Base-by-base conservation (phyloP, 2,113 vertebrate species). In the Limanda limanda region DNA sequence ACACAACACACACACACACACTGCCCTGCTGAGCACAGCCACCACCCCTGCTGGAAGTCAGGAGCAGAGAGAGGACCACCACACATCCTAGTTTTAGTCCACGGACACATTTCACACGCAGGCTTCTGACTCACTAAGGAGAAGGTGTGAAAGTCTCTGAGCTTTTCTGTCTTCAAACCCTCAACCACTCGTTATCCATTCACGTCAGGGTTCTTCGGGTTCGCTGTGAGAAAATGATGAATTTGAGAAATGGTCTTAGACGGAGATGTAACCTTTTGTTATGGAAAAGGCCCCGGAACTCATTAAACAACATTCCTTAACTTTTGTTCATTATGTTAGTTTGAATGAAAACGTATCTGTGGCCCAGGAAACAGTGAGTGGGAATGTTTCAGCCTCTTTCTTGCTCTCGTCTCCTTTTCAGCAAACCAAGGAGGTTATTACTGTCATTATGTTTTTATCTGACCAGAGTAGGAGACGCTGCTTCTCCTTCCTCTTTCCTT, bases 271-370 rank as follows among this genome's bases (percentile, higher is more conserved):
- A 45, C 42, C 42, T 45, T 31, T 45, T 15, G 35, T 37, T 37
- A 37, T 10, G 35, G 10, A 10, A 10, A 37, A 37, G 9, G 35
- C 35, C 35, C 35, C 8, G 9, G 35, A 37, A 45, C 11, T n/a
- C 65, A 47, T 23, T 14, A 21, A 62, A 23, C 4, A 24, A 68
- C 76, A 76, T 83, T 81, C 74, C 74, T 62, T 31, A 31, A 31
- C 31, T 31, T 31, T 31, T 52, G 5, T 48, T 56, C 58, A 18
- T 2, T 7, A 6, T 21, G 47, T 76, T 15, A 42, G 27, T 66
- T 78, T 56, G n/a, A 67, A 18, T 27, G 27, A 11, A 64, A 6
- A 48, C 51, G 6, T 21, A 10, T 37, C 35, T 37, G 40, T 42
- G 40, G 40, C 40, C 3, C 40, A 42, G 40, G 40, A 42, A 42